These are phyloP conservation scores for Protobothrops mucrosquamatus DNA, from an alignment of 2,113 vertebrate species.

Conservation along the genomic window DNA sequence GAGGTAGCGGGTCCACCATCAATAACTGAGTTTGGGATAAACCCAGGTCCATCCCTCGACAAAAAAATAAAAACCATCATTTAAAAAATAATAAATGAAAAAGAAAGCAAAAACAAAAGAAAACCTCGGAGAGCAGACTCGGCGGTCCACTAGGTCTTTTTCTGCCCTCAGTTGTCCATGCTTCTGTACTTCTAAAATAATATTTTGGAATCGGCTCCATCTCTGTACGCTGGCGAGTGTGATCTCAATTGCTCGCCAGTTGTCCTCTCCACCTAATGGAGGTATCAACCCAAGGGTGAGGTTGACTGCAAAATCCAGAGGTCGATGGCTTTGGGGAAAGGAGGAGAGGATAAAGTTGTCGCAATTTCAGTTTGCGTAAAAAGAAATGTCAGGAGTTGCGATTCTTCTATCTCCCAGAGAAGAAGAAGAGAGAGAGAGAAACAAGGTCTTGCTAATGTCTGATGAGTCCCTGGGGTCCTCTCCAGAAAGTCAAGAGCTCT, in stretches of 20 bases:
- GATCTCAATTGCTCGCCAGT: background rate
- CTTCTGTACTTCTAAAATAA: background rate
- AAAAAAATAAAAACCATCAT: background rate
- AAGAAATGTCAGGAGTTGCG: background rate
- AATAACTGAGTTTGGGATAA: background rate
- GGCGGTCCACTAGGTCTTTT: no score
- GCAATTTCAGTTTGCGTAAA: background rate
- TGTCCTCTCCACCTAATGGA: background rate
- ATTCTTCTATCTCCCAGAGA: background rate
- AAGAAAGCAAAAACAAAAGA: background rate
- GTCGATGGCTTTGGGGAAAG: background rate
- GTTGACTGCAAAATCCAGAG: background rate
- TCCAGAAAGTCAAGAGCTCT: background rate
- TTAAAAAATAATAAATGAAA: background rate
- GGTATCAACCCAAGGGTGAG: background rate
- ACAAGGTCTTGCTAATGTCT: background rate
- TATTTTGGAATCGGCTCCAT: background rate
- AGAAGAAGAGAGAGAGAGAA: background rate
- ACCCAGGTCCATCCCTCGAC: no score
- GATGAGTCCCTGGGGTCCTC: constrained; percentile 19
- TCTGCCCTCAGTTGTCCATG: no score
- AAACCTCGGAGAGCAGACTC: no score
- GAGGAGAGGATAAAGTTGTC: background rate
- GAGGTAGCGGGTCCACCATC: background rate
- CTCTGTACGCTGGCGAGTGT: background rate